These are phyloP conservation scores for Aspidoscelis tigris DNA, from an alignment of 2,113 vertebrate species.

Conservation along the genomic window DNA sequence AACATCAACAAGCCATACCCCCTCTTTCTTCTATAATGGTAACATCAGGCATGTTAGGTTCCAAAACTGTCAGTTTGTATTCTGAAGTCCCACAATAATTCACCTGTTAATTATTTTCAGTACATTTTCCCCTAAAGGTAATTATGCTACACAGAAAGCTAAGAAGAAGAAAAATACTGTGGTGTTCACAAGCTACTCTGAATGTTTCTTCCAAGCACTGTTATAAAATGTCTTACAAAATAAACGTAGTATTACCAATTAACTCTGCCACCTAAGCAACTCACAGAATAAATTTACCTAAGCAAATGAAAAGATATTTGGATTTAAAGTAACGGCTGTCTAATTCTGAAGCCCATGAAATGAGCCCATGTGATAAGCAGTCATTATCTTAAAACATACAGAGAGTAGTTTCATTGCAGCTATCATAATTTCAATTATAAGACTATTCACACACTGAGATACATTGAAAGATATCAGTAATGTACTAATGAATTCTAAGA, in stretches of 20 bases:
- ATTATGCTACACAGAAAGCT: not conserved
- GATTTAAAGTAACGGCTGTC: not conserved
- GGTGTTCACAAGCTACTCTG: not conserved
- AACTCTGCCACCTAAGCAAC: not conserved
- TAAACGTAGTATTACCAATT: constrained; percentile 27
- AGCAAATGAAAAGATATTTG: constrained; percentile 32
- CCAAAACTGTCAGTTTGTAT: too few relatives aligned
- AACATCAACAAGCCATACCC: too few relatives aligned
- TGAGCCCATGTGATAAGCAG: not conserved
- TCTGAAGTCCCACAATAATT: constrained; percentile 5
- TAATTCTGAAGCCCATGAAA: not conserved
- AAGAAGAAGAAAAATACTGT: not conserved
- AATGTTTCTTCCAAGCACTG: not conserved
- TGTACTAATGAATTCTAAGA: too few relatives aligned
- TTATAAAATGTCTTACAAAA: not conserved
- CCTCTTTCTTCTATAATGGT: too few relatives aligned
- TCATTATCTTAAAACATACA: not conserved
- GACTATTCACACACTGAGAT: not conserved
- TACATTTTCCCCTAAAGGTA: constrained; percentile 30
- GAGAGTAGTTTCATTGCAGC: not conserved
- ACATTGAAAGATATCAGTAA: not conserved
- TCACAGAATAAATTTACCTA: constrained; percentile 3
- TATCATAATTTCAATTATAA: not conserved
- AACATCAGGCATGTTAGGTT: too few relatives aligned
- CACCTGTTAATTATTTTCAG: constrained; percentile 28